Percentiles rank a stretch among this genome's conserved stretches.
phyloP scores from a whole-genome alignment of 1,140 invertebrate species.

The Dryas iulia region DNA sequence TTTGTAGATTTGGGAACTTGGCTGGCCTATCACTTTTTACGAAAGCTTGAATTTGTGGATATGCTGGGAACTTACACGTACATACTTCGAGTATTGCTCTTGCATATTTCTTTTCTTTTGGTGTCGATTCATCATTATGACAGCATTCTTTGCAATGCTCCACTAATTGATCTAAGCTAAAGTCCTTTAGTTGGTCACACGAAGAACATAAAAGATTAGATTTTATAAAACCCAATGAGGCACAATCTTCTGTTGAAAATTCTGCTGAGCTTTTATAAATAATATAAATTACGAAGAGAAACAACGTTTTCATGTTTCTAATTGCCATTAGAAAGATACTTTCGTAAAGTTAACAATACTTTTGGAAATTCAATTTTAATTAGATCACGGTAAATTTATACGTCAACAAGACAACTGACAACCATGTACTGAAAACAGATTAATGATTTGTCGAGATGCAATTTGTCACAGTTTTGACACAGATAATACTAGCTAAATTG shows the following conservation, averaged over 20 bases:
- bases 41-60: slow-evolving; percentile 98
- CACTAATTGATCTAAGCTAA: slow-evolving; percentile 85
- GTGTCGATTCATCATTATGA: slow-evolving; percentile 83
- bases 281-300: slow-evolving; percentile 26
- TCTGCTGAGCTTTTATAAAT: slow-evolving; percentile 63
- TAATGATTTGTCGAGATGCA: too few relatives aligned
- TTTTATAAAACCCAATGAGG: slow-evolving; percentile 92
- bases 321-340: background rate
- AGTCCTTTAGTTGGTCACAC: slow-evolving; percentile 91
- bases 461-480: background rate
- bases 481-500: background rate
- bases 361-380: background rate
- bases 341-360: background rate
- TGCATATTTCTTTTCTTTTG: slow-evolving; percentile 87
- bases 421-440: background rate
- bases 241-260: slow-evolving; percentile 91
- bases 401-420: background rate
- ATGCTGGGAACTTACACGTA: slow-evolving; percentile 96
- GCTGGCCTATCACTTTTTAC: slow-evolving; percentile 92
- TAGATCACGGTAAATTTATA: background rate
- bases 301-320: background rate
- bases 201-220: slow-evolving; percentile 92
- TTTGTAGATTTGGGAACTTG: slow-evolving; percentile 93
- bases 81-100: slow-evolving; percentile 95
- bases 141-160: slow-evolving; percentile 89